Conservation (phyloP, 2,113 vertebrate species). For the Chloebia gouldiae region DNA sequence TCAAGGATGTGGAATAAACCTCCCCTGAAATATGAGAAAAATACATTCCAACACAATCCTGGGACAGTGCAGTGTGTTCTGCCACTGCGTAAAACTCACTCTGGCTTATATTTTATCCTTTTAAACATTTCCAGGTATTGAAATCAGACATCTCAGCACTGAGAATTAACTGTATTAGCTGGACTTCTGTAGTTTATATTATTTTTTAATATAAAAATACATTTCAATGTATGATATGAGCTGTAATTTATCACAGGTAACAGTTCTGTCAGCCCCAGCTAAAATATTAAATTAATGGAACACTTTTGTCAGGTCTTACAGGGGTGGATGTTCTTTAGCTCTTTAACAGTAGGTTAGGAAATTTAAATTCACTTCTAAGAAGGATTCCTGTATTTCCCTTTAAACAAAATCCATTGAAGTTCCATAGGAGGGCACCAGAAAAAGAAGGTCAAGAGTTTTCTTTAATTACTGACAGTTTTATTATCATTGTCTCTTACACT, state of each 20-base stretch:
- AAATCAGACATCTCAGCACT: neutral
- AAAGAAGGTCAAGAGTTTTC: neutral
- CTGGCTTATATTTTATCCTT: neutral
- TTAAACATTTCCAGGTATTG: neutral
- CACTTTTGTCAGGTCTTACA: neutral
- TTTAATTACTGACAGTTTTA: conserved; percentile 37
- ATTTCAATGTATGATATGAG: neutral
- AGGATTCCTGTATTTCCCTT: neutral
- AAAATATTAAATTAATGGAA: neutral
- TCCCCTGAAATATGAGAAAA: neutral
- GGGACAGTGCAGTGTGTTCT: neutral
- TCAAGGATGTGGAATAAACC: neutral
- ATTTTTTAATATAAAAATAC: neutral
- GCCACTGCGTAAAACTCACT: neutral
- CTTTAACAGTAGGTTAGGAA: neutral
- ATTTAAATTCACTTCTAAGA: neutral
- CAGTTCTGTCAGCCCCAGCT: neutral
- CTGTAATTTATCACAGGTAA: neutral
- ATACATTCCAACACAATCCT: neutral
- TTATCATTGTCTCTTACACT: conserved; percentile 30
- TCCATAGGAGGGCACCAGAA: neutral
- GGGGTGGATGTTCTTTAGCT: neutral
- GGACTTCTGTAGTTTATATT: neutral
- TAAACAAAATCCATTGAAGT: neutral
- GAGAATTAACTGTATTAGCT: neutral